A percentile compares a stretch with the other conserved stretches of the same genome.
Evolutionary conservation across 1,140 invertebrate genomes (phyloP).

Genomic region (Drosophila parabipectinata): DNA sequence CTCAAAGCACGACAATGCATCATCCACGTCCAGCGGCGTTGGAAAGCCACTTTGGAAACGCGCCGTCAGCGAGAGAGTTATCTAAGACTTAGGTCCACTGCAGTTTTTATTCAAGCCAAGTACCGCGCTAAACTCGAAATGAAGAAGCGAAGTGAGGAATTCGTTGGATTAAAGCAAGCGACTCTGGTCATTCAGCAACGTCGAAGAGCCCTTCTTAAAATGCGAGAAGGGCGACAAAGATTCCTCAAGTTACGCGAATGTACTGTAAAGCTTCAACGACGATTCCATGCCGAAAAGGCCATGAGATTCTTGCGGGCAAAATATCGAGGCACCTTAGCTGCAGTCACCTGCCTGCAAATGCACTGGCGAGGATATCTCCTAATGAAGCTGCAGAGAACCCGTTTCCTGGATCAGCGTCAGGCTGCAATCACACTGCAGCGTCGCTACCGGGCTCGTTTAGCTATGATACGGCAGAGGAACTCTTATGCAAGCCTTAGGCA

Average conservation of each 20-base stretch:
- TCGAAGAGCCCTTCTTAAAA: conserved; percentile 48
- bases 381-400: conserved; percentile 44
- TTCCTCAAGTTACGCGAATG: conserved; percentile 52
- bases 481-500: conserved; percentile 21
- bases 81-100: conserved; percentile 3
- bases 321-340: conserved; percentile 69
- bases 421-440: conserved; percentile 49
- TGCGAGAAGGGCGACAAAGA: conserved; percentile 33
- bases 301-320: conserved; percentile 64
- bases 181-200: conserved; percentile 58
- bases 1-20: conserved; percentile 24
- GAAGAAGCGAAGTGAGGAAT: conserved; percentile 37
- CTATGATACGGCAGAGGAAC: conserved; percentile 36
- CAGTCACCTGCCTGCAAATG: conserved; percentile 81
- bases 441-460: conserved; percentile 33
- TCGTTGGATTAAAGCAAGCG: conserved; percentile 35
- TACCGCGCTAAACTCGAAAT: conserved; percentile 47
- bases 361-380: conserved; percentile 77
- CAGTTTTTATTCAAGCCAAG: conserved; percentile 27
- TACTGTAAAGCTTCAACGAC: conserved; percentile 84
- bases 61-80: conserved; percentile 21
- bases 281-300: conserved; percentile 83
- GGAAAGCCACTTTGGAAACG: conserved; percentile 43
- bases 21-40: conserved; percentile 52
- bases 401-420: conserved; percentile 35